Evolutionary conservation across 2,113 vertebrate species (phyloP).

Genomic region (Dicrurus megarhynchus): DNA sequence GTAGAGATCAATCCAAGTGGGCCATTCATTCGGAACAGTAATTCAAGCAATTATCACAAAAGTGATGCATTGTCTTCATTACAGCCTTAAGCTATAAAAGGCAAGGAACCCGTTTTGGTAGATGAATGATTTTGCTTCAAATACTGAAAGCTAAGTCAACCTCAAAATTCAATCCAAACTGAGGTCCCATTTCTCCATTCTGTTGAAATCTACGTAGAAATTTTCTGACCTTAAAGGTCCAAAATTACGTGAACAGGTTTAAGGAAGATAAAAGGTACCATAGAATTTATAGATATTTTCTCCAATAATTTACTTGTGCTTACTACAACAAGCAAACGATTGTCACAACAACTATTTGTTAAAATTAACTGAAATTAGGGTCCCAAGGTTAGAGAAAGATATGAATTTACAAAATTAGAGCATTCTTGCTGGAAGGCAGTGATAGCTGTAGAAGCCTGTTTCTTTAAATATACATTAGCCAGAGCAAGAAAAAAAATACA

Average conservation of each 20-base stretch:
- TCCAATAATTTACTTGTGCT: neutral
- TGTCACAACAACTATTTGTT: neutral
- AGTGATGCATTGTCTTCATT: constrained; percentile 79
- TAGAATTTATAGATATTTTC: neutral
- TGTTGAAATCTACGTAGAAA: neutral
- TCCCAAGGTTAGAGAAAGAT: neutral
- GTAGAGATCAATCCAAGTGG: constrained; percentile 68
- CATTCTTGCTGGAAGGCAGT: neutral
- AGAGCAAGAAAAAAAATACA: neutral
- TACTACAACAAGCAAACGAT: neutral
- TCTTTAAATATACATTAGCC: constrained; percentile 37
- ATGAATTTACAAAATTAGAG: neutral
- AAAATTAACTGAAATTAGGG: neutral
- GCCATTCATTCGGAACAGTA: constrained; percentile 70
- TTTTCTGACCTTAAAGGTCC: neutral
- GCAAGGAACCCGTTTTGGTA: constrained; percentile 68
- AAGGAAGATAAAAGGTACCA: neutral
- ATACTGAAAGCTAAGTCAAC: constrained; percentile 70
- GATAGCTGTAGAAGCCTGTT: neutral
- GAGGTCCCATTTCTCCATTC: constrained; percentile 16
- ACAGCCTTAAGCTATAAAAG: constrained; percentile 72
- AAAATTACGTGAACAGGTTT: constrained; percentile 3
- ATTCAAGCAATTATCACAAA: constrained; percentile 78
- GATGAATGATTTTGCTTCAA: constrained; percentile 70
- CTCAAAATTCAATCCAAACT: constrained; percentile 43